Evolutionary conservation across 2,888 invertebrate species (phyloP), one percentile per base, ranked within the genome.

Genomic region (Busseola fusca): DNA sequence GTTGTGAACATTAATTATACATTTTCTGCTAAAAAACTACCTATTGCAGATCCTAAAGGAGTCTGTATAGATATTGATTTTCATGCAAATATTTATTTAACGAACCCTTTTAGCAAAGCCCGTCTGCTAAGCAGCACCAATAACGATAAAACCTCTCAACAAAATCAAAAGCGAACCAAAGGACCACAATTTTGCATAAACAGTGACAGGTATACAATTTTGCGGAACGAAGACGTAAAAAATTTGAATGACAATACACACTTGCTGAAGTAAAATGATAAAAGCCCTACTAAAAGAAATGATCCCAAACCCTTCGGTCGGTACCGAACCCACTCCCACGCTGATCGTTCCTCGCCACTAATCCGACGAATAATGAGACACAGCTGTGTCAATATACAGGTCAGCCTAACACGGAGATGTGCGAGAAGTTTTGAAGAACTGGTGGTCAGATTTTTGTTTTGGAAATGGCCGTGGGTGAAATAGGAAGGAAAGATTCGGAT

Each of bases 301-400:
- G 54, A 58, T 74, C 62, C 64, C 3, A 37, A 70, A 74, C 25
- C 72, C 74, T 72, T 74, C 54, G 66, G 54, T 57, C 18, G 67
- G 52, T 42, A 66, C 69, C 64, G 45, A 73, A 77, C 56, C 59
- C 48, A 82, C 86, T 84, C 86, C 89, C 90, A 90, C 87, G 83
- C 87, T 68, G 79, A 80, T 81, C 69, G 76, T 3, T 76, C 75
- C 84, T 84, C 81, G 83, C 85, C 78, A 83, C 88, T 89, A 89
- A 89, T 89, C 88, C 84, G 75, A 65, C 67, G 78, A 74, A 84
- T 83, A 84, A 85, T 87, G 79, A 67, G 77, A 63, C 70, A 73
- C 91, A 91, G 91, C 91, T 91, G 91, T 77, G 84, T 88, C 87
- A 91, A 91, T 69, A 84, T 14, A 60, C 76, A 84, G 83, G 81